Conservation (phyloP, 2,888 invertebrate species). For the Crossocerus cetratus region DNA sequence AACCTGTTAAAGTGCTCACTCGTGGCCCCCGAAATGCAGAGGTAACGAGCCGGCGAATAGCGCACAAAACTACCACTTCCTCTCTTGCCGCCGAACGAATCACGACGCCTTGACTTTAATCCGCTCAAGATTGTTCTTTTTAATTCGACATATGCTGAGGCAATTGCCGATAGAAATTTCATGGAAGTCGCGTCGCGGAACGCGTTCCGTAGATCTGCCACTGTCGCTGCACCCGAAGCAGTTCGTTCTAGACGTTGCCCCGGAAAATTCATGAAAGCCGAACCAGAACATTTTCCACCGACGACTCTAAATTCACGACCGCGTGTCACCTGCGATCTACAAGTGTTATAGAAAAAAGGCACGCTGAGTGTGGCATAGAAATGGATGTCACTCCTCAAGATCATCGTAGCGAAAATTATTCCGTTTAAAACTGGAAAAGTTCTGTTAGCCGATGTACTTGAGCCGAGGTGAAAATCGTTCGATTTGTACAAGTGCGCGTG, state of each 20-base stretch:
- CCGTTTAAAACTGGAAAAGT: too few relatives aligned
- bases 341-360: too few relatives aligned
- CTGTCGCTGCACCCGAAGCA: slow-evolving; percentile 34
- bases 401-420: too few relatives aligned
- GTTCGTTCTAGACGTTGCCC: slow-evolving; percentile 60
- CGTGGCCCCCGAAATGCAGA: not conserved
- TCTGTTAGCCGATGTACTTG: not conserved
- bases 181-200: slow-evolving; percentile 19
- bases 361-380: too few relatives aligned
- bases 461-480: not conserved
- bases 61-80: not conserved
- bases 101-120: not conserved
- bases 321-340: too few relatives aligned
- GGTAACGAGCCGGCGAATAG: not conserved
- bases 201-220: slow-evolving; percentile 9
- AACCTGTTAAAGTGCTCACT: slow-evolving; percentile 8
- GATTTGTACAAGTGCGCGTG: too few relatives aligned
- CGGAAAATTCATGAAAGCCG: slow-evolving; percentile 64
- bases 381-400: too few relatives aligned
- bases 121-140: not conserved
- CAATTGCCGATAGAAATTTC: slow-evolving; percentile 1
- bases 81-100: slow-evolving; percentile 6
- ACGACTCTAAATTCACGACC: too few relatives aligned
- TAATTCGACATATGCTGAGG: too few relatives aligned
- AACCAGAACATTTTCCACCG: not conserved